Percentiles rank a stretch among this genome's conserved stretches.
Evolutionary conservation across 2,888 invertebrate genomes (phyloP).

Genomic region (Agrotis ipsilon): DNA sequence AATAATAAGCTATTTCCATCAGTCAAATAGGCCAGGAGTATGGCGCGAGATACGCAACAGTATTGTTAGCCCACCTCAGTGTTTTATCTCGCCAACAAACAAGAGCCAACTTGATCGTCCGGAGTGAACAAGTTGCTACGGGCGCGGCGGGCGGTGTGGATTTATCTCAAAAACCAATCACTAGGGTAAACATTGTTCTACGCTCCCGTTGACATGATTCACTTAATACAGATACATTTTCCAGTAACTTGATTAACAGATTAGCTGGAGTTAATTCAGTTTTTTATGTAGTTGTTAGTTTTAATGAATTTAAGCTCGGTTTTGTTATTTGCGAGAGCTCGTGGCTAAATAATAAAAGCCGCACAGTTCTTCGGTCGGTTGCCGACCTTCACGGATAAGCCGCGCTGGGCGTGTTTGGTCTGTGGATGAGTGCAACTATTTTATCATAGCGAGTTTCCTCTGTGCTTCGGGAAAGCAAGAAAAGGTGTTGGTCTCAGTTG

Average conservation of each 20-base stretch:
- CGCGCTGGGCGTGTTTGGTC: too few species aligned
- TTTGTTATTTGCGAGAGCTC: too few species aligned
- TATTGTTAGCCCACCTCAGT: constrained; percentile 59
- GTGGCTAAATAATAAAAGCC: too few species aligned
- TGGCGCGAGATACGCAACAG: constrained; percentile 54
- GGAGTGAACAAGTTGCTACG: constrained; percentile 62
- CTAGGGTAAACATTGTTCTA: constrained; percentile 72
- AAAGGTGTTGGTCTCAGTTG: too few species aligned
- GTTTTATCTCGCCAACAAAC: constrained; percentile 65
- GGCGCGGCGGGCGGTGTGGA: constrained; percentile 52
- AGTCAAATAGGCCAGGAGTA: constrained; percentile 53
- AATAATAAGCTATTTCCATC: constrained; percentile 54
- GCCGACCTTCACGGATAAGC: too few species aligned
- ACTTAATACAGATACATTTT: constrained; percentile 62
- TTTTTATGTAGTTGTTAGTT: constrained; percentile 29
- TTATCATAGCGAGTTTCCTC: too few species aligned
- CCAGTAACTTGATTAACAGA: constrained; percentile 47
- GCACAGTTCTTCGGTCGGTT: too few species aligned
- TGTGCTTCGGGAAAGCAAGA: too few species aligned
- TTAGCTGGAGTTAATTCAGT: constrained; percentile 46
- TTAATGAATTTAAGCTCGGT: constrained; percentile 9
- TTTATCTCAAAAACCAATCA: constrained; percentile 76
- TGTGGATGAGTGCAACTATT: too few species aligned
- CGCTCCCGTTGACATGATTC: constrained; percentile 62
- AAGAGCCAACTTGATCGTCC: constrained; percentile 71